Evolutionary conservation across 2,888 invertebrate genomes (phyloP).

Genomic region (Philereme transversata): DNA sequence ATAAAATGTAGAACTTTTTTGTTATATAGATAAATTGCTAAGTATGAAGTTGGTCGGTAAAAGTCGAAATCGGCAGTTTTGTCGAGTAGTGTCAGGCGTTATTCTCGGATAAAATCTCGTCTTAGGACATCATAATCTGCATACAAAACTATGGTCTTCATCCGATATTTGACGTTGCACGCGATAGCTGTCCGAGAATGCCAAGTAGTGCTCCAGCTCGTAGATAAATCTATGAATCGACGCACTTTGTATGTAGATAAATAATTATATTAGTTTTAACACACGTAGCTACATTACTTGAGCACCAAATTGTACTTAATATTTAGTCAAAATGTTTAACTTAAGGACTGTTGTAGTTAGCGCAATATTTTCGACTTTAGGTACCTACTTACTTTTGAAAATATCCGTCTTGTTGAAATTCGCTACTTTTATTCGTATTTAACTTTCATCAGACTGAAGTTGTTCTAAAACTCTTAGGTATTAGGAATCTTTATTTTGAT

Average conservation of each 20-base stretch:
- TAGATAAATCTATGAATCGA: constrained; percentile 62
- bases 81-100: too few species aligned
- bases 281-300: constrained; percentile 76
- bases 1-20: too few species aligned
- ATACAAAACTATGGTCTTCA: too few species aligned
- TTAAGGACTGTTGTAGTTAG: constrained; percentile 62
- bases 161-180: too few species aligned
- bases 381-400: constrained; percentile 46
- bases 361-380: constrained; percentile 63
- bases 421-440: constrained; percentile 58
- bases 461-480: constrained; percentile 74
- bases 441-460: constrained; percentile 78
- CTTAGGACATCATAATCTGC: too few species aligned
- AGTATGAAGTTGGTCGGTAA: too few species aligned
- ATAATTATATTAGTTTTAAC: constrained; percentile 73
- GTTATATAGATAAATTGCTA: too few species aligned
- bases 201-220: constrained; percentile 49
- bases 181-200: not conserved
- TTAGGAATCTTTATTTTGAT: constrained; percentile 49
- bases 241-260: constrained; percentile 77
- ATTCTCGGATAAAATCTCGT: too few species aligned
- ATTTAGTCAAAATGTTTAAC: constrained; percentile 79
- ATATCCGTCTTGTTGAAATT: constrained; percentile 60
- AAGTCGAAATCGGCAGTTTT: too few species aligned
- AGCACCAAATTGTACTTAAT: constrained; percentile 84